phyloP scores from a whole-genome alignment of 1,140 invertebrate genomes.

The Acromyrmex heyeri region DNA sequence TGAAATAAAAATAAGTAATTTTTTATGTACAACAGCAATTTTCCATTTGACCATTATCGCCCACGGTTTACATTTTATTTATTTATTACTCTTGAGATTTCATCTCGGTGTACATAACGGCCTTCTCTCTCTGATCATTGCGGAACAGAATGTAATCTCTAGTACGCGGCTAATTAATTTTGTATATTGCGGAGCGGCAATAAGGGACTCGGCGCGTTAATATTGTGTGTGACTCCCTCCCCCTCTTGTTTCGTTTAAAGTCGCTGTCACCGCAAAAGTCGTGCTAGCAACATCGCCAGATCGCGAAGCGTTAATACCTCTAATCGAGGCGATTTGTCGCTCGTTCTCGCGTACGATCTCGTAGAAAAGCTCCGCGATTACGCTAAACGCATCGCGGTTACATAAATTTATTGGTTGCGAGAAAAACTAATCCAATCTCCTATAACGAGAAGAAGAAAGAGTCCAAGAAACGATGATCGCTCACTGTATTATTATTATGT shows the following conservation, averaged over 20 bases:
- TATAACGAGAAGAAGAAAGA: not conserved
- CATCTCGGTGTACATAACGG: not conserved
- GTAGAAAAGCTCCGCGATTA: not conserved
- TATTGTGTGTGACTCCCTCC: not conserved
- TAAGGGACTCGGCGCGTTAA: slow-evolving; percentile 28
- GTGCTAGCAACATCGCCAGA: not conserved
- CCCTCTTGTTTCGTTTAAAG: slow-evolving; percentile 16
- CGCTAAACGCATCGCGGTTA: slow-evolving; percentile 1
- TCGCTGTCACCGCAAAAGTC: slow-evolving; percentile 14
- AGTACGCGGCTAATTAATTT: slow-evolving; percentile 49
- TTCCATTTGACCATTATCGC: slow-evolving; percentile 1
- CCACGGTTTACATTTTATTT: not conserved
- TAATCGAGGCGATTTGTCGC: slow-evolving; percentile 58
- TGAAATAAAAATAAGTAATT: not conserved
- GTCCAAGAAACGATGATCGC: slow-evolving; percentile 10
- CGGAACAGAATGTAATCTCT: slow-evolving; percentile 30
- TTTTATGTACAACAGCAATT: slow-evolving; percentile 3
- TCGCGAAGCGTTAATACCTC: slow-evolving; percentile 41
- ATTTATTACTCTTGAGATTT: slow-evolving; percentile 7
- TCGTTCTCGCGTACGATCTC: slow-evolving; percentile 15
- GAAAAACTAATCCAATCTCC: slow-evolving; percentile 31
- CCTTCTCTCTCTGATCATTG: slow-evolving; percentile 15
- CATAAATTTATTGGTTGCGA: slow-evolving; percentile 40
- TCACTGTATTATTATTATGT: not conserved
- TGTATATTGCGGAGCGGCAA: slow-evolving; percentile 21